Percentiles rank a stretch among this genome's conserved stretches.
These are phyloP conservation scores for Agrochola lota DNA, from an alignment of 2,888 invertebrate species.

Conservation along the genomic window DNA sequence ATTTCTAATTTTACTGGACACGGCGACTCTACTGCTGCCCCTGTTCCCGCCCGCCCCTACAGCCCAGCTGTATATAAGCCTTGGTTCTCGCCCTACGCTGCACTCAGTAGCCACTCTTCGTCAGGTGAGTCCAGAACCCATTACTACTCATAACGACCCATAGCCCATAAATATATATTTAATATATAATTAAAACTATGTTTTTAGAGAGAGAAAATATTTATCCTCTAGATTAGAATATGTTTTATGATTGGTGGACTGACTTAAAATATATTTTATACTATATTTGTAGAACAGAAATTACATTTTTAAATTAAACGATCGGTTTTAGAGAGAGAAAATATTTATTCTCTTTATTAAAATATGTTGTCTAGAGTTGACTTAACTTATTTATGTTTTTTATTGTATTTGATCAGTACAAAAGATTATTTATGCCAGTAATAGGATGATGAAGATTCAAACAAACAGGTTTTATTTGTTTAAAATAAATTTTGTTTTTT, in stretches of 20 bases:
- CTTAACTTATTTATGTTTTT: background rate
- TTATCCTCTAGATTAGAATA: background rate
- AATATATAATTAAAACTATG: conserved; percentile 2
- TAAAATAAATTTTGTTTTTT: background rate
- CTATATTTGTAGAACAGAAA: background rate
- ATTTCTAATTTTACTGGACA: background rate
- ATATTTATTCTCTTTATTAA: conserved; percentile 3
- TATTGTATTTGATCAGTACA: background rate
- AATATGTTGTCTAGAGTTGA: background rate
- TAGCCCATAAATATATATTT: background rate
- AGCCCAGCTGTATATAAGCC: conserved; percentile 54
- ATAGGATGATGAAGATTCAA: background rate
- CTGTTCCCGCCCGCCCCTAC: conserved; percentile 61
- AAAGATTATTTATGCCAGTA: background rate
- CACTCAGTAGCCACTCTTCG: conserved; percentile 50
- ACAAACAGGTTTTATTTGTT: background rate
- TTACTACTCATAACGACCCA: background rate
- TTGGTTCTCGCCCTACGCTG: conserved; percentile 36
- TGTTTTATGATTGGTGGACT: background rate
- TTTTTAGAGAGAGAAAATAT: background rate
- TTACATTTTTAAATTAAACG: background rate
- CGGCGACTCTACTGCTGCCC: conserved; percentile 20
- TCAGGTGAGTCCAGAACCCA: conserved; percentile 52
- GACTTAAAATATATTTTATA: background rate
- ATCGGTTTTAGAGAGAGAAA: background rate